Evolutionary conservation across 2,888 invertebrate species (phyloP).

Genomic region (Drosophila ustulata): DNA sequence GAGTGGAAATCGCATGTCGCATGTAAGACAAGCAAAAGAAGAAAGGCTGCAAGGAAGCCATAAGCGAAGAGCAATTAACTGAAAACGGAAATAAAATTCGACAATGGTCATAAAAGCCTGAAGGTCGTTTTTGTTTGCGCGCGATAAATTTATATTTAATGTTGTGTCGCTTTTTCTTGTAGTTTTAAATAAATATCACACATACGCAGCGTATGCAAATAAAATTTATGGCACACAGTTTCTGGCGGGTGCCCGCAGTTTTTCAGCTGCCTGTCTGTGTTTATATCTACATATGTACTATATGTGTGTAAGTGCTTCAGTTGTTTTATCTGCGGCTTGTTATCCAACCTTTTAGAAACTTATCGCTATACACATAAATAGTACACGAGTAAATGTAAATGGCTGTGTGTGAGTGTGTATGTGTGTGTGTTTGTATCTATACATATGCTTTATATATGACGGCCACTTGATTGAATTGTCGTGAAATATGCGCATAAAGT

Average conservation of each 20-base stretch:
- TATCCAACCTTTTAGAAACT: constrained; percentile 62
- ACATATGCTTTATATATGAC: constrained; percentile 17
- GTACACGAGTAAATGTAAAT: constrained; percentile 7
- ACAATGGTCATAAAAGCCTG: constrained; percentile 42
- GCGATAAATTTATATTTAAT: constrained; percentile 47
- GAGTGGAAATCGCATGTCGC: constrained; percentile 3
- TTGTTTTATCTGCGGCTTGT: constrained; percentile 52
- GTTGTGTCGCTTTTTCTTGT: constrained; percentile 26
- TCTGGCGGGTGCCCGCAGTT: constrained; percentile 33
- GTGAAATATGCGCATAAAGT: constrained; percentile 52
- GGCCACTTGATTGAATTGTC: constrained; percentile 55
- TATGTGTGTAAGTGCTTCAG: constrained; percentile 12
- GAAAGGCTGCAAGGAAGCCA: constrained; percentile 35
- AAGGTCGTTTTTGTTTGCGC: constrained; percentile 73
- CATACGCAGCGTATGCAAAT: constrained; percentile 55
- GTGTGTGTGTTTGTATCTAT: constrained; percentile 12
- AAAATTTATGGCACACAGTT: constrained; percentile 41
- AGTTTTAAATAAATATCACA: constrained; percentile 59
- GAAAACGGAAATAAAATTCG: constrained; percentile 47
- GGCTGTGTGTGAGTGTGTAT: constrained; percentile 5
- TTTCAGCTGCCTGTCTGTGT: constrained; percentile 13
- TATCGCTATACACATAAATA: constrained; percentile 41
- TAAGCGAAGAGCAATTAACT: constrained; percentile 36
- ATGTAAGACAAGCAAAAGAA: constrained; percentile 7
- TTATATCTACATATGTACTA: not conserved